These are phyloP conservation scores for Ceratina japonica DNA, from an alignment of 1,140 invertebrate species.

Conservation along the genomic window DNA sequence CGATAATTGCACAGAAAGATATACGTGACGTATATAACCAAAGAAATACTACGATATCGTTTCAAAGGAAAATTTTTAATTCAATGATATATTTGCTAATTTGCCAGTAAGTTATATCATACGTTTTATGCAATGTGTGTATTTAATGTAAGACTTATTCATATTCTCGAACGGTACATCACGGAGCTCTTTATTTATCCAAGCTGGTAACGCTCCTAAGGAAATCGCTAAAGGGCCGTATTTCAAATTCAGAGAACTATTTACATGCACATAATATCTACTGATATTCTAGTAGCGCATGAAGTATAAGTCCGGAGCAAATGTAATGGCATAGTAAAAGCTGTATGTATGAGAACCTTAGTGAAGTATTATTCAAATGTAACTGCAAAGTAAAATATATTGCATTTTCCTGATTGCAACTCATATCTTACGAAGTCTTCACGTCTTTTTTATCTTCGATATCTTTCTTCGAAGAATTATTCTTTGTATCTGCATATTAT, in stretches of 20 bases:
- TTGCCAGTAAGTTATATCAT: too few relatives aligned
- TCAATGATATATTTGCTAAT: too few relatives aligned
- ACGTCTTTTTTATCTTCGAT: neutral
- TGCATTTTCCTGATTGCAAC: too few relatives aligned
- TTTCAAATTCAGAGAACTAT: constrained; percentile 26
- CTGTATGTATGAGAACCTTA: neutral
- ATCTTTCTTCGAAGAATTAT: too few relatives aligned
- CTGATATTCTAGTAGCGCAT: neutral
- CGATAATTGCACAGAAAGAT: constrained; percentile 27
- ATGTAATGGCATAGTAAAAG: neutral
- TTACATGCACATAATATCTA: too few relatives aligned
- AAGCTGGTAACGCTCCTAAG: constrained; percentile 44
- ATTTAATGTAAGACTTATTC: constrained; percentile 5
- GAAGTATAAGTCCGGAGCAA: neutral
- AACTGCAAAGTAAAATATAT: too few relatives aligned
- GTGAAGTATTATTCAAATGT: too few relatives aligned
- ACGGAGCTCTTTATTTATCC: constrained; percentile 33
- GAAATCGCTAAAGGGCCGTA: constrained; percentile 15
- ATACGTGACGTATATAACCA: too few relatives aligned
- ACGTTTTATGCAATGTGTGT: too few relatives aligned
- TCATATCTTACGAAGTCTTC: neutral
- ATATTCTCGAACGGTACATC: constrained; percentile 14
- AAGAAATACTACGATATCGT: too few relatives aligned
- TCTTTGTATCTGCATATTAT: too few relatives aligned
- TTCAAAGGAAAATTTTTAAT: too few relatives aligned